These are phyloP conservation scores for Anadara kagoshimensis DNA, from an alignment of 1,140 invertebrate genomes.

Conservation along the genomic window DNA sequence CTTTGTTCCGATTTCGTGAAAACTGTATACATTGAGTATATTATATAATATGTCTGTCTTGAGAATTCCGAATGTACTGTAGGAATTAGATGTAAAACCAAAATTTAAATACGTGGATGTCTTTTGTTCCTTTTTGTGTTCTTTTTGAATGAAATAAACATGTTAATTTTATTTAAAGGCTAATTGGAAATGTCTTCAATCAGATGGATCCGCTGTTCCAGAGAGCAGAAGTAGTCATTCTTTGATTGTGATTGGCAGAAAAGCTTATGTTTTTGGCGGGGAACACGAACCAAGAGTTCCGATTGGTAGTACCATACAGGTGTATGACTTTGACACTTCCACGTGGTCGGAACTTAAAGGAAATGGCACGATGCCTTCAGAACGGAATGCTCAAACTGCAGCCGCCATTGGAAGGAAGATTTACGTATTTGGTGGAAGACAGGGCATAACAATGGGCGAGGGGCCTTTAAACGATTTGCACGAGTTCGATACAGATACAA, in stretches of 20 bases:
- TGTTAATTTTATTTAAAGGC: constrained; percentile 19
- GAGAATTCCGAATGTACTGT: too few relatives aligned
- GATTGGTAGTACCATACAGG: constrained; percentile 46
- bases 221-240: constrained; percentile 50
- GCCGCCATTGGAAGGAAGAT: constrained; percentile 35
- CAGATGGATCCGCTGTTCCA: constrained; percentile 28
- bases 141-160: too few relatives aligned
- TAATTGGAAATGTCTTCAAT: constrained; percentile 16
- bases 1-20: too few relatives aligned
- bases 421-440: constrained; percentile 55
- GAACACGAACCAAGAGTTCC: constrained; percentile 50
- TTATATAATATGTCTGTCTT: too few relatives aligned
- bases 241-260: constrained; percentile 34
- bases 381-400: constrained; percentile 33
- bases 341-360: constrained; percentile 31
- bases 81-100: too few relatives aligned
- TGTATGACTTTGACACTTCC: constrained; percentile 31
- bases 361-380: constrained; percentile 4
- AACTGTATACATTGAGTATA: too few relatives aligned
- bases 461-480: constrained; percentile 43
- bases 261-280: constrained; percentile 52
- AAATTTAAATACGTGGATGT: too few relatives aligned
- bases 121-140: too few relatives aligned
- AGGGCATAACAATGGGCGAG: constrained; percentile 40
- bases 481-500: constrained; percentile 34